Evolutionary conservation across 2,888 invertebrate species (phyloP).

Genomic region (Tetranychus piercei): DNA sequence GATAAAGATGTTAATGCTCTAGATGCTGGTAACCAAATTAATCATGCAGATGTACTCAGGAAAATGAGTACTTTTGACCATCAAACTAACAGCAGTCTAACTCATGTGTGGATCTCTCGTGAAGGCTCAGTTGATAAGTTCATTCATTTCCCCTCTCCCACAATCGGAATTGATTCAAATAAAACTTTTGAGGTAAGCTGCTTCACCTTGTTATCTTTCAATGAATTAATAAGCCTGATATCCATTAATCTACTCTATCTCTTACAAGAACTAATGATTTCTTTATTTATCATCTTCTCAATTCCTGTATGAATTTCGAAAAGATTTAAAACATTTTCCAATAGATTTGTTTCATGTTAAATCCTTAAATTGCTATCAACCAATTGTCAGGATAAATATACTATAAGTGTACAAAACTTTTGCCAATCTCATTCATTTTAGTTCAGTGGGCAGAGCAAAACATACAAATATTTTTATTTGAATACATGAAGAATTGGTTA

Average conservation of each 20-base stretch:
- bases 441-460: too few species aligned
- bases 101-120: slow-evolving; percentile 65
- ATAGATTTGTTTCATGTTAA: too few species aligned
- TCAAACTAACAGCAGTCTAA: slow-evolving; percentile 60
- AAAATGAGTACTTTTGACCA: slow-evolving; percentile 77
- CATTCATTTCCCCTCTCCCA: slow-evolving; percentile 68
- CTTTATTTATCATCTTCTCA: background rate
- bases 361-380: too few species aligned
- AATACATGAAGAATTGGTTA: too few species aligned
- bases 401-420: too few species aligned
- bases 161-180: slow-evolving; percentile 81
- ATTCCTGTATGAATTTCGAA: background rate
- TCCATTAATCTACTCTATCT: too few species aligned
- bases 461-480: too few species aligned
- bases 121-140: slow-evolving; percentile 64
- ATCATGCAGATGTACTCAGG: slow-evolving; percentile 62
- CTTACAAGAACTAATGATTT: too few species aligned
- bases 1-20: slow-evolving; percentile 73
- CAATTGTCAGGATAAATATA: too few species aligned
- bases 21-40: slow-evolving; percentile 78
- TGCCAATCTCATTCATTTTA: too few species aligned
- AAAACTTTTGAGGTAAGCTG: slow-evolving; percentile 59
- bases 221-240: too few species aligned
- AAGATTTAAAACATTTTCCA: too few species aligned
- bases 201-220: background rate